phyloP scores from a whole-genome alignment of 2,113 vertebrate genomes.

The Arvicanthis niloticus region DNA sequence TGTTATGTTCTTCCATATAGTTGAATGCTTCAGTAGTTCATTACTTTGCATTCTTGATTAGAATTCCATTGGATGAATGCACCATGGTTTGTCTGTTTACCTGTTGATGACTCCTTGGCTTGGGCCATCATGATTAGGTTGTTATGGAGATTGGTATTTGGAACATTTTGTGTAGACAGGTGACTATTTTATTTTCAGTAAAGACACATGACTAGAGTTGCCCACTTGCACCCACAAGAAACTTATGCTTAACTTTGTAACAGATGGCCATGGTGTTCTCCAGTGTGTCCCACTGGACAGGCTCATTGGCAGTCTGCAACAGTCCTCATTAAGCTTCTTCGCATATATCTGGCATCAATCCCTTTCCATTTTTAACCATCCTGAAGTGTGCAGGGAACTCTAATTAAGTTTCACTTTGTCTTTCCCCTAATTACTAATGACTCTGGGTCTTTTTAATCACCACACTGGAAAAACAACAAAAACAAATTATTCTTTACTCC shows the following conservation, averaged over 20 bases:
- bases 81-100: neutral
- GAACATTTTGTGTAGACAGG: neutral
- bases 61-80: neutral
- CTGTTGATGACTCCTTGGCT: neutral
- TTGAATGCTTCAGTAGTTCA: neutral
- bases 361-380: neutral
- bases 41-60: neutral
- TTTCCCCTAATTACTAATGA: neutral
- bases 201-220: neutral
- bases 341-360: neutral
- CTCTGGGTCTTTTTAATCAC: constrained; percentile 7
- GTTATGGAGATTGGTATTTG: neutral
- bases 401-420: neutral
- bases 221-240: too few species aligned
- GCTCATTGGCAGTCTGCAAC: neutral
- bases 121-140: neutral
- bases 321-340: too few species aligned
- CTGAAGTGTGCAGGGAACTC: neutral
- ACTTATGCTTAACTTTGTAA: neutral
- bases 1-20: neutral
- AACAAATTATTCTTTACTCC: constrained; percentile 59
- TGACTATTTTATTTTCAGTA: neutral
- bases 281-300: neutral
- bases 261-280: neutral
- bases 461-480: constrained; percentile 6